Evolutionary conservation across 2,797 vertebrate species (phyloP).

Genomic region (Paramormyrops hopkinsi): DNA sequence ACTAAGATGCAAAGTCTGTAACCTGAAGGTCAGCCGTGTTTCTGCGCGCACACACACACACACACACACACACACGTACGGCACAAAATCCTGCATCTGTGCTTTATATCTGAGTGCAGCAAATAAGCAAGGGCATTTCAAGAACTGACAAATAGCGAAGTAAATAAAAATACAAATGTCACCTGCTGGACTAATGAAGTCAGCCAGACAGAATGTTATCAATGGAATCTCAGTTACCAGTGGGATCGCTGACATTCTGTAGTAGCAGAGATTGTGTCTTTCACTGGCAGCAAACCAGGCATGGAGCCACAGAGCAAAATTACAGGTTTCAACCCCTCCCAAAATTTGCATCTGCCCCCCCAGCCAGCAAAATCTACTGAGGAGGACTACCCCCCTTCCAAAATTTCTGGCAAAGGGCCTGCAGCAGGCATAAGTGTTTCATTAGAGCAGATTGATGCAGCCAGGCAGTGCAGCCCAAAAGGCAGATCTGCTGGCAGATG

Average conservation of each 20-base stretch:
- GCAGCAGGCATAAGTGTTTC: not conserved
- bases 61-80: not conserved
- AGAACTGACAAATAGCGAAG: not conserved
- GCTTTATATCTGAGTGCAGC: not conserved
- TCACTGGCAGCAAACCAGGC: not conserved
- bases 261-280: not conserved
- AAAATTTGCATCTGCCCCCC: not conserved
- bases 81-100: not conserved
- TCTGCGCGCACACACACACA: not conserved
- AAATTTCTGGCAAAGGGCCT: not conserved
- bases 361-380: not conserved
- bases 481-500: not conserved
- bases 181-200: not conserved
- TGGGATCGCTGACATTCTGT: not conserved
- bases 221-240: not conserved
- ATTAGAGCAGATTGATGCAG: not conserved
- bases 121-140: not conserved
- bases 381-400: not conserved
- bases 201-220: not conserved
- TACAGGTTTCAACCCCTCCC: not conserved
- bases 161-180: not conserved
- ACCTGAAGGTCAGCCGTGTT: not conserved
- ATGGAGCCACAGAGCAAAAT: not conserved
- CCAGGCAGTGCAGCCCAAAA: not conserved
- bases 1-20: not conserved